Evolutionary conservation across 2,113 vertebrate species (phyloP), one percentile per base, ranked within the genome.

Genomic region (Tinamus guttatus): DNA sequence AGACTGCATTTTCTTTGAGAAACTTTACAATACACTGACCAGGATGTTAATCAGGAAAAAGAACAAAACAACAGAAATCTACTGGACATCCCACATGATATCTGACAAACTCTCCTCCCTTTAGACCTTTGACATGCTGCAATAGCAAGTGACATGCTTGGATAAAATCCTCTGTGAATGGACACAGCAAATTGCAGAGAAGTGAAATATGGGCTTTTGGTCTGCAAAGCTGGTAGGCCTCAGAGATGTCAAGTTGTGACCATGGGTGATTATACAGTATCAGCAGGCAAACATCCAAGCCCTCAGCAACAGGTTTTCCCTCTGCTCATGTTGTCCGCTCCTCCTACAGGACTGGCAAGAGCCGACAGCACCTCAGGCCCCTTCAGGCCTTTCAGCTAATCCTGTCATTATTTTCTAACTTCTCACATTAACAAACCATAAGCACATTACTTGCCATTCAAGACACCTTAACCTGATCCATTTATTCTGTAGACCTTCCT

Each of bases 51-150:
- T 45, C 47, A 74, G 8, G 10, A 45, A 80, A 88, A 87, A 80
- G 36, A 87, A 40, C 41, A 85, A 74, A 74, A 25, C 40, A 82
- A 59, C 24, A 21, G 36, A 43, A 80, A 62, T 76, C 28, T 65
- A 69, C 73, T 49, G 56, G 78, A 79, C 69, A 87, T 40, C 40
- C 15, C 62, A 58, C 58, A 62, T 4, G 27, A 88, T 20, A 84
- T 38, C 69, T 47, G 54, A 65, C 59, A 84, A 93, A 84, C 45
- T 10, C 52, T 77, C 19, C 56, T 84, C 21, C 49, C 58, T 83
- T 86, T 81, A 86, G 89, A 69, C 32, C 25, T 84, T 52, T 86
- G 81, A 94, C 69, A 86, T 60, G 43, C 81, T 78, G 74, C 73
- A 94, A 81, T 28, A 94, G 54, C 45, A 90, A 85, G 91, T 3